Evolutionary conservation across 2,113 vertebrate genomes (phyloP).

Genomic region (Tenrec ecaudatus): DNA sequence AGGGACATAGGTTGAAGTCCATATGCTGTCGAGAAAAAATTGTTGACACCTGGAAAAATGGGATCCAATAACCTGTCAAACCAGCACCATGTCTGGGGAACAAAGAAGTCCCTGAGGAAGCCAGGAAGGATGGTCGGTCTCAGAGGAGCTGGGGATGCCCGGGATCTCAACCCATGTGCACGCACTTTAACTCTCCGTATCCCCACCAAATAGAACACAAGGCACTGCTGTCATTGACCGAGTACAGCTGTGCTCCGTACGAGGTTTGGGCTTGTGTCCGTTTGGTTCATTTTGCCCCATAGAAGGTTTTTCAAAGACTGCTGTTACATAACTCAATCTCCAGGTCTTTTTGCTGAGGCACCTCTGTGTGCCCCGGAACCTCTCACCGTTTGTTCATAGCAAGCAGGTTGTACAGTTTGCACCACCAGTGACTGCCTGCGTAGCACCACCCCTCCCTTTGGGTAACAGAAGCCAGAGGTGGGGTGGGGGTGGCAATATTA

Average conservation of each 20-base stretch:
- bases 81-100: neutral
- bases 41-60: neutral
- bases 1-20: neutral
- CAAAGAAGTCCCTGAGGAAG: neutral
- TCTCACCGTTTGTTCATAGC: neutral
- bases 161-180: neutral
- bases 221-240: neutral
- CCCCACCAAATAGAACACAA: neutral
- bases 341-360: neutral
- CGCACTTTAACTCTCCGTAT: neutral
- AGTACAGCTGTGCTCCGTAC: neutral
- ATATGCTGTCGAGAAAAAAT: neutral
- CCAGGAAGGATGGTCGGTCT: neutral
- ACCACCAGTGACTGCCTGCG: neutral
- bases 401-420: neutral
- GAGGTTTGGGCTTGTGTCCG: too few relatives aligned
- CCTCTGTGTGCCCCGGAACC: neutral
- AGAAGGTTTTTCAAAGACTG: neutral
- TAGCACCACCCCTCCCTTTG: neutral
- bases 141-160: too few relatives aligned
- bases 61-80: neutral
- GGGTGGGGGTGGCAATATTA: fast-evolving
- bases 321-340: neutral
- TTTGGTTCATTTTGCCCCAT: too few relatives aligned
- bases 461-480: neutral